Evolutionary conservation across 2,113 vertebrate genomes (phyloP).

Genomic region (Chamaea fasciata): DNA sequence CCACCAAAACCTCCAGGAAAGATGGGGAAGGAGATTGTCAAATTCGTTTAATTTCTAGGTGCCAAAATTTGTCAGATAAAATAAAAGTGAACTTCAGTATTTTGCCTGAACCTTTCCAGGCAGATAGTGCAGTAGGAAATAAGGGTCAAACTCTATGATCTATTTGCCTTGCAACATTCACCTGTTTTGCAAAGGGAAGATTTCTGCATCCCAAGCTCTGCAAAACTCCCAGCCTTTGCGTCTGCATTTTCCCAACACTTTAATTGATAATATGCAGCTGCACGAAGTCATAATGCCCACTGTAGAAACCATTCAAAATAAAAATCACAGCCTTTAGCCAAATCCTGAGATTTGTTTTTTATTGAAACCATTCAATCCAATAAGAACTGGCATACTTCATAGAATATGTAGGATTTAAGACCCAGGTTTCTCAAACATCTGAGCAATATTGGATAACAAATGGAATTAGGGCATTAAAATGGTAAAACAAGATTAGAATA

Average conservation of each 20-base stretch:
- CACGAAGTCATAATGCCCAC: neutral
- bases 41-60: neutral
- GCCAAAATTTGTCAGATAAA: neutral
- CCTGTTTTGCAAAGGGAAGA: neutral
- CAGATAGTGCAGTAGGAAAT: neutral
- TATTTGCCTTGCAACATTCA: neutral
- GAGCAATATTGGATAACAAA: neutral
- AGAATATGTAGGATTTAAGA: neutral
- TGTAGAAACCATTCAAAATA: neutral
- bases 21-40: neutral
- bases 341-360: neutral
- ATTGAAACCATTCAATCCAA: neutral
- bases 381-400: neutral
- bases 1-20: neutral
- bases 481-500: neutral
- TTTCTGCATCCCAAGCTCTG: neutral
- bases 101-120: neutral
- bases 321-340: neutral
- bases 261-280: neutral
- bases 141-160: neutral
- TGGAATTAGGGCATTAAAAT: neutral
- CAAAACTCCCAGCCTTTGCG: accelerated
- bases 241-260: neutral
- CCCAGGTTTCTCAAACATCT: neutral
- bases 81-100: neutral